Evolutionary conservation across 2,888 invertebrate species (phyloP).

Genomic region (Drosophila formosana): DNA sequence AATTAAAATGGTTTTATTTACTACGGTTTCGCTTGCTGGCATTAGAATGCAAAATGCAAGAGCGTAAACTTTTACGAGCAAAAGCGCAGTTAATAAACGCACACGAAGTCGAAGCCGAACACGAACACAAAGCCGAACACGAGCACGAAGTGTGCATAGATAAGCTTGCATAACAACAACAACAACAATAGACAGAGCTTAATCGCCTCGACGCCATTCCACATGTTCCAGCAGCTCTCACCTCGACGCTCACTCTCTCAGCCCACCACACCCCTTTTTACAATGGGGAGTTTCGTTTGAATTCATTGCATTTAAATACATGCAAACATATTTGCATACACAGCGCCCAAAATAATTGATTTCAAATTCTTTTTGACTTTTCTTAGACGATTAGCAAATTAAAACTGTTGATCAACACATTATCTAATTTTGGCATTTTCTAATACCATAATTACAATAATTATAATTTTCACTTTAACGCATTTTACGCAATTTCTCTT

Average conservation of each 20-base stretch:
- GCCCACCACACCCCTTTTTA: not conserved
- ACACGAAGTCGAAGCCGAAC: conserved; percentile 29
- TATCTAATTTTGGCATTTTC: not conserved
- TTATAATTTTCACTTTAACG: not conserved
- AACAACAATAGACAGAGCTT: conserved; percentile 42
- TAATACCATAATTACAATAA: not conserved
- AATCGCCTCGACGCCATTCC: no score
- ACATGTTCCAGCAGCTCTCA: conserved; percentile 23
- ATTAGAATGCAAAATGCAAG: conserved; percentile 41
- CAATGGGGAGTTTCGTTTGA: conserved; percentile 14
- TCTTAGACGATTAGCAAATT: not conserved
- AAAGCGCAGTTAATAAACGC: conserved; percentile 50
- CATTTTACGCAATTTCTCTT: conserved; percentile 1
- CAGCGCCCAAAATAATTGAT: not conserved
- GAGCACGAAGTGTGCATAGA: not conserved
- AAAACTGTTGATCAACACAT: conserved; percentile 1
- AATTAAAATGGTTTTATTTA: conserved; percentile 79
- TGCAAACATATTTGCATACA: conserved; percentile 2
- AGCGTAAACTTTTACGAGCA: conserved; percentile 55
- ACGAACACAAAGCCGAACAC: conserved; percentile 9
- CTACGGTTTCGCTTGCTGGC: conserved; percentile 73
- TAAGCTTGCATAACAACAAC: conserved; percentile 21
- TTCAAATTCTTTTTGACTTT: not conserved
- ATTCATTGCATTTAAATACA: not conserved
- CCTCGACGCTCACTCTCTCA: not conserved